These are phyloP conservation scores for Trichosurus vulpecula DNA, from an alignment of 2,797 vertebrate genomes.

Conservation along the genomic window DNA sequence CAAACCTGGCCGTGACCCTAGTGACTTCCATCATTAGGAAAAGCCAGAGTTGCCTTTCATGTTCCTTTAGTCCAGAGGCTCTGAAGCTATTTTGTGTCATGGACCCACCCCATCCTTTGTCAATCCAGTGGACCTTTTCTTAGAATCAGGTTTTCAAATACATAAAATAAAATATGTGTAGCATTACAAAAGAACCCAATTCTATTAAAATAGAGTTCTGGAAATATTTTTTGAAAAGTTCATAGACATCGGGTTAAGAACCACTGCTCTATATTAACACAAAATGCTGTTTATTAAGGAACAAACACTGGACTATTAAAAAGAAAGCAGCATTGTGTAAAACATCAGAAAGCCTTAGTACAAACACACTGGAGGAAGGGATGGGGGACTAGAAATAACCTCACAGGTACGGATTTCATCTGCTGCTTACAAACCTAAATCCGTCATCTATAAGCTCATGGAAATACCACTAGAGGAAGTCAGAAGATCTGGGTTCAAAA, in stretches of 20 bases:
- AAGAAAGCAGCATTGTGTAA: conserved; percentile 24
- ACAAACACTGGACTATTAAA: neutral
- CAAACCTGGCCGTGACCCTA: neutral
- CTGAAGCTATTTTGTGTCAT: neutral
- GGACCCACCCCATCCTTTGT: neutral
- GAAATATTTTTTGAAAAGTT: neutral
- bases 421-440: neutral
- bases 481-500: neutral
- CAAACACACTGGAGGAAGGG: neutral
- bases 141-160: neutral
- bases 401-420: neutral
- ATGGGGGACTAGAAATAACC: neutral
- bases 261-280: neutral
- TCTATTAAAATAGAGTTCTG: neutral
- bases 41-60: neutral
- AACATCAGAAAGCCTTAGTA: conserved; percentile 1
- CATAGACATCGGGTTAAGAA: neutral
- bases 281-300: neutral
- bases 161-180: neutral
- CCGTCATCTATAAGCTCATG: neutral
- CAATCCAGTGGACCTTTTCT: neutral
- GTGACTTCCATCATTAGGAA: neutral
- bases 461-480: neutral
- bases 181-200: neutral
- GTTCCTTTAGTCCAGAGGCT: neutral